Conservation (phyloP, 1,140 invertebrate species). For the Myzus persicae region DNA sequence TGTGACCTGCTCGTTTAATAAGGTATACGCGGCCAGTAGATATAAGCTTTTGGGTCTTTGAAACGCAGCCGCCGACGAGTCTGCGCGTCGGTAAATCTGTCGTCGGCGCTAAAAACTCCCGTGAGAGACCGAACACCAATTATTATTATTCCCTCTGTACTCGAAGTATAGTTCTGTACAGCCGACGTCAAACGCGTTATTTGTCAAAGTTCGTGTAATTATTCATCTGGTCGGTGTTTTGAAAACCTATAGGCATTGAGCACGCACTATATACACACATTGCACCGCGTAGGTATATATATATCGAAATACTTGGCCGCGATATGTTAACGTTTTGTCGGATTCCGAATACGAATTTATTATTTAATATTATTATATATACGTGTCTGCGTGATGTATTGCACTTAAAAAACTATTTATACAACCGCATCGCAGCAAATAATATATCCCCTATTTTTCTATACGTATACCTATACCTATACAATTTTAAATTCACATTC, state of each 20-base stretch:
- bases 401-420: not conserved
- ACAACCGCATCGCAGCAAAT: not conserved
- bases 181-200: not conserved
- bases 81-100: constrained; percentile 36
- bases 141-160: not conserved
- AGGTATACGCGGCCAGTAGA: not conserved
- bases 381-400: not conserved
- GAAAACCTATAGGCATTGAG: not conserved
- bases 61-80: not conserved
- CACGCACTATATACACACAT: not conserved
- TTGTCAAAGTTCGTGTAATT: constrained; percentile 20
- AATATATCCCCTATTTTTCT: not conserved
- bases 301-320: not conserved
- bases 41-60: constrained; percentile 33
- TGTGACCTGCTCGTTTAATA: not conserved
- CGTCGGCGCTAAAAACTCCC: constrained; percentile 38
- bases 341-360: not conserved
- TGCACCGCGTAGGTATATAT: not conserved
- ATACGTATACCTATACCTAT: no score
- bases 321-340: not conserved
- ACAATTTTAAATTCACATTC: not conserved
- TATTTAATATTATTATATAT: not conserved
- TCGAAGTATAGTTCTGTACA: no score
- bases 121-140: constrained; percentile 30
- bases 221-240: not conserved